These are phyloP conservation scores for Hoplostethus mediterraneus DNA, from an alignment of 2,797 vertebrate species.

Conservation along the genomic window DNA sequence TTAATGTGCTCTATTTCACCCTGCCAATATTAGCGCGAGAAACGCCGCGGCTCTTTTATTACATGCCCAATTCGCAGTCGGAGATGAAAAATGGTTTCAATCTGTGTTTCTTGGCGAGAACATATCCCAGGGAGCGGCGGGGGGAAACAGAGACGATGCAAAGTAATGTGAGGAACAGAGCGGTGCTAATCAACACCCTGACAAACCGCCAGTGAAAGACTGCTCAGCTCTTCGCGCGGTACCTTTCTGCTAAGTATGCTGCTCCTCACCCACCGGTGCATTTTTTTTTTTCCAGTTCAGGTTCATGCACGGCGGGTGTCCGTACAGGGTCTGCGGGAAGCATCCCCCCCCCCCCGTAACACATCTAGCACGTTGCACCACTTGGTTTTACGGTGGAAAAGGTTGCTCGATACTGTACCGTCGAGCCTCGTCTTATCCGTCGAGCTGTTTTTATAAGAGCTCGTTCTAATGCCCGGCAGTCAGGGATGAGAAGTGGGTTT, in stretches of 20 bases:
- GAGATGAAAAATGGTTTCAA: slow-evolving; percentile 61
- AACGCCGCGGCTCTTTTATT: slow-evolving; percentile 42
- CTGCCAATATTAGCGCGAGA: slow-evolving; percentile 39
- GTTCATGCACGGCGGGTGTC: too few species aligned
- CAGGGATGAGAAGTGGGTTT: slow-evolving; percentile 24
- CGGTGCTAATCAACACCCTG: slow-evolving; percentile 31
- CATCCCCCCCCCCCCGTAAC: too few species aligned
- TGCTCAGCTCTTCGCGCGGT: slow-evolving; percentile 7
- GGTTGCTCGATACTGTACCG: too few species aligned
- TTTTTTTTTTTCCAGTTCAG: too few species aligned
- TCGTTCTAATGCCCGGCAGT: slow-evolving; percentile 17
- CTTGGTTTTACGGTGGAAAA: too few species aligned
- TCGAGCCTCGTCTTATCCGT: not conserved
- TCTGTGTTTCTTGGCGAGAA: slow-evolving; percentile 46
- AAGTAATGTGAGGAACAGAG: slow-evolving; percentile 54
- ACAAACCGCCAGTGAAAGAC: slow-evolving; percentile 1
- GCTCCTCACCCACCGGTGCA: too few species aligned
- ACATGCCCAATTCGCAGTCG: slow-evolving; percentile 38
- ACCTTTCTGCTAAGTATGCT: not conserved
- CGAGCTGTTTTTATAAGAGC: slow-evolving; percentile 19
- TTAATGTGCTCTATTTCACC: slow-evolving; percentile 42
- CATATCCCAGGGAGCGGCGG: slow-evolving; percentile 30
- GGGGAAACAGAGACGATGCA: slow-evolving; percentile 26
- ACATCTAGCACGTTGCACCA: too few species aligned
- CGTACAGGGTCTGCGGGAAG: too few species aligned